phyloP scores from a whole-genome alignment of 2,797 vertebrate species.

The Sparidentex hasta region DNA sequence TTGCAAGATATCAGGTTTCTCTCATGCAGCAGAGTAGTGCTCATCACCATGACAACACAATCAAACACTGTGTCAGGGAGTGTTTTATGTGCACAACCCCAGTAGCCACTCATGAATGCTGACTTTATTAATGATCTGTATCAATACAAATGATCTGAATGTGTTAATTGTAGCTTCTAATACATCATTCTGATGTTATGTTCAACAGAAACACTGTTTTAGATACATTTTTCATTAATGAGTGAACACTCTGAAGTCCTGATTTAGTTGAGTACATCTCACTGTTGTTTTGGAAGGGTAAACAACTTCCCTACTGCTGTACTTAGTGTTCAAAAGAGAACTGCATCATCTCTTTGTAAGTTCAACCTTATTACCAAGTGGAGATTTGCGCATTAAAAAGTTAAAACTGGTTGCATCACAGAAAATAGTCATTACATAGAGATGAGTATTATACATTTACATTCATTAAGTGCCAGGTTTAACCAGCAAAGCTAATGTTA shows the following conservation, averaged over 20 bases:
- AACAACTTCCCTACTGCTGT: background rate
- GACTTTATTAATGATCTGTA: constrained; percentile 29
- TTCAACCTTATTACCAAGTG: background rate
- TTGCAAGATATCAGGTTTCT: constrained; percentile 65
- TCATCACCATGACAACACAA: constrained; percentile 74
- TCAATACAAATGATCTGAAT: constrained; percentile 20
- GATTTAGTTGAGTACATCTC: background rate
- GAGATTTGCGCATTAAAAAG: background rate
- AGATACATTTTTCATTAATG: background rate
- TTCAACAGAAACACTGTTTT: constrained; percentile 2
- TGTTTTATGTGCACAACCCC: constrained; percentile 25
- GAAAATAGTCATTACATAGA: background rate
- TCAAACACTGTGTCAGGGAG: constrained; percentile 60
- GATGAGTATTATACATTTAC: background rate
- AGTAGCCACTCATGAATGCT: constrained; percentile 31
- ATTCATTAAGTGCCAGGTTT: background rate
- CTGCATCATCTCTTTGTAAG: background rate
- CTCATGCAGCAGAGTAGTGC: constrained; percentile 58
- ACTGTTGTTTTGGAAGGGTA: background rate
- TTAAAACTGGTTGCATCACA: background rate
- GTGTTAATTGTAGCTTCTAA: constrained; percentile 18
- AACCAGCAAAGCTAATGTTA: background rate
- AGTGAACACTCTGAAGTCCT: constrained; percentile 5
- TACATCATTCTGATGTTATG: constrained; percentile 23
- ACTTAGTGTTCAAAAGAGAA: background rate